Conservation (phyloP, 1,140 invertebrate species). For the Zeugodacus cucurbitae region DNA sequence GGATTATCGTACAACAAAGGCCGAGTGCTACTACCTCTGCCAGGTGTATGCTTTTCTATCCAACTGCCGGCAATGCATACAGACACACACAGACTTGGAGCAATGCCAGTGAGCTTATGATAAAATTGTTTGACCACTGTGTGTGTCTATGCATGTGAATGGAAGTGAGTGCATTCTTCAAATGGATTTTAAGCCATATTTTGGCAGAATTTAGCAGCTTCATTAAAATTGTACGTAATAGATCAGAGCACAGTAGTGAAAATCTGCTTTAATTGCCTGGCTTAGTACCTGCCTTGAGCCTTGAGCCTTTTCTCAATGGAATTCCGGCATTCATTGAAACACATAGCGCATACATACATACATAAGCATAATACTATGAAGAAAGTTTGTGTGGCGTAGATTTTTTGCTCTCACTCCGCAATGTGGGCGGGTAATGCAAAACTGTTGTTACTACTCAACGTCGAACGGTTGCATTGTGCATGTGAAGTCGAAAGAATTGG, state of each 20-base stretch:
- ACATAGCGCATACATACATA: background rate
- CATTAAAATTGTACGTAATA: background rate
- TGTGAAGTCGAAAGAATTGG: background rate
- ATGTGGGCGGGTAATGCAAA: background rate
- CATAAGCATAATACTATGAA: background rate
- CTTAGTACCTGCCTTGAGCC: background rate
- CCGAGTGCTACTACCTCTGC: no score
- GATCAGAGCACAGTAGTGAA: background rate
- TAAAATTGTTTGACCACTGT: no score
- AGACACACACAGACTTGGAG: no score
- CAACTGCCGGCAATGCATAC: no score
- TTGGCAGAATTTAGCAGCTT: background rate
- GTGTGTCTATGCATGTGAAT: no score
- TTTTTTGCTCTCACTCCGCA: background rate
- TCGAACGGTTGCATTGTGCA: background rate
- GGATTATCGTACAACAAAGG: no score
- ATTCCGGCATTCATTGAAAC: background rate
- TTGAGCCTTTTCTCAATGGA: background rate
- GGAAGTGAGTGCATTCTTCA: no score
- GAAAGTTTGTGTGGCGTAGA: background rate
- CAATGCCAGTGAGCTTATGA: no score
- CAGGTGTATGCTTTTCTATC: no score
- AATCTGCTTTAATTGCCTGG: background rate
- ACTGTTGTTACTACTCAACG: background rate
- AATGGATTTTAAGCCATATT: background rate